phyloP scores from a whole-genome alignment of 2,113 vertebrate species.

The Halcyon malimbica region DNA sequence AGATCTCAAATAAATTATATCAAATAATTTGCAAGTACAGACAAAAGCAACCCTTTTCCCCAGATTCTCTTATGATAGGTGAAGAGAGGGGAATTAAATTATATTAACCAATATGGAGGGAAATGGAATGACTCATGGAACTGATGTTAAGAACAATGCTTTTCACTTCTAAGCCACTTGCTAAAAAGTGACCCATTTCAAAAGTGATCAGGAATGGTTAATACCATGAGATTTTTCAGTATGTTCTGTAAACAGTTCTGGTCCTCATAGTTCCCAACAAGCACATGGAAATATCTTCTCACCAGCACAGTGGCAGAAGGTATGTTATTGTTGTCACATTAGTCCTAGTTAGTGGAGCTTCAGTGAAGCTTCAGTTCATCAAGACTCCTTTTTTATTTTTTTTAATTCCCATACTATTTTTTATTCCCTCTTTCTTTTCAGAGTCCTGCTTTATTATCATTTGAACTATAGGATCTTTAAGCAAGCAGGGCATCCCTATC shows the following conservation, averaged over 20 bases:
- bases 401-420: neutral
- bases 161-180: neutral
- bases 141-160: neutral
- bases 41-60: neutral
- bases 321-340: neutral
- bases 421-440: neutral
- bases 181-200: neutral
- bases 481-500: neutral
- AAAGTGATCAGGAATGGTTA: neutral
- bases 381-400: neutral
- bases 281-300: neutral
- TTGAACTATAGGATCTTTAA: neutral
- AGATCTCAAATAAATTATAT: neutral
- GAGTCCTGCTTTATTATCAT: neutral
- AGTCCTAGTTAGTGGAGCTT: neutral
- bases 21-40: neutral
- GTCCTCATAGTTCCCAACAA: neutral
- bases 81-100: conserved; percentile 22
- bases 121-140: conserved; percentile 21
- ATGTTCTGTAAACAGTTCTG: neutral
- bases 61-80: neutral
- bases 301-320: neutral
- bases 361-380: neutral
- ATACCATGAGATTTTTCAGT: neutral
- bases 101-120: neutral